These are phyloP conservation scores for Oedothorax gibbosus DNA, from an alignment of 1,140 invertebrate species.

Conservation along the genomic window DNA sequence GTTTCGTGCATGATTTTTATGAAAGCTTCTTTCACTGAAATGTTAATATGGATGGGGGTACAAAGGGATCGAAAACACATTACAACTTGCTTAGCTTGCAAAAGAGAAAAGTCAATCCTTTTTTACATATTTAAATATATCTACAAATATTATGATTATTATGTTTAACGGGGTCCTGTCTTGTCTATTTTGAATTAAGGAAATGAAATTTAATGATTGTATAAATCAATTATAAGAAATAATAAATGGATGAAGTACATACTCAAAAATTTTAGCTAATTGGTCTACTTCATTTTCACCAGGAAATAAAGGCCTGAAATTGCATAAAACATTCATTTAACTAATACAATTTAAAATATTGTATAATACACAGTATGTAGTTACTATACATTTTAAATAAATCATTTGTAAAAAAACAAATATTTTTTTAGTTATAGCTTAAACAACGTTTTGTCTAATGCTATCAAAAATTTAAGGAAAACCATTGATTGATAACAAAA, in stretches of 20 bases:
- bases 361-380: background rate
- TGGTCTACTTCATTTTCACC: slow-evolving; percentile 89
- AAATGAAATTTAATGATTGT: too few species aligned
- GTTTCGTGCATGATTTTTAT: too few species aligned
- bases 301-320: slow-evolving; percentile 77
- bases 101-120: too few species aligned
- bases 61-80: too few species aligned
- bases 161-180: too few species aligned
- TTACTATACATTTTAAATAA: background rate
- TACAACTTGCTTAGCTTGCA: too few species aligned
- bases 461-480: background rate
- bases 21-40: too few species aligned
- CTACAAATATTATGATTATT: too few species aligned
- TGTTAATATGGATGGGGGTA: too few species aligned
- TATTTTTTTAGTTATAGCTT: background rate
- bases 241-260: slow-evolving; percentile 66
- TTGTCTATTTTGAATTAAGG: too few species aligned
- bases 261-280: slow-evolving; percentile 90
- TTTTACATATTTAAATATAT: too few species aligned
- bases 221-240: background rate
- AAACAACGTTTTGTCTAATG: background rate
- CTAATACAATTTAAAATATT: background rate
- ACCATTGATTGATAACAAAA: background rate
- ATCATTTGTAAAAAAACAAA: background rate
- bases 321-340: background rate